These are phyloP conservation scores for Aspidapion aeneum DNA, from an alignment of 2,888 invertebrate genomes.

Conservation along the genomic window DNA sequence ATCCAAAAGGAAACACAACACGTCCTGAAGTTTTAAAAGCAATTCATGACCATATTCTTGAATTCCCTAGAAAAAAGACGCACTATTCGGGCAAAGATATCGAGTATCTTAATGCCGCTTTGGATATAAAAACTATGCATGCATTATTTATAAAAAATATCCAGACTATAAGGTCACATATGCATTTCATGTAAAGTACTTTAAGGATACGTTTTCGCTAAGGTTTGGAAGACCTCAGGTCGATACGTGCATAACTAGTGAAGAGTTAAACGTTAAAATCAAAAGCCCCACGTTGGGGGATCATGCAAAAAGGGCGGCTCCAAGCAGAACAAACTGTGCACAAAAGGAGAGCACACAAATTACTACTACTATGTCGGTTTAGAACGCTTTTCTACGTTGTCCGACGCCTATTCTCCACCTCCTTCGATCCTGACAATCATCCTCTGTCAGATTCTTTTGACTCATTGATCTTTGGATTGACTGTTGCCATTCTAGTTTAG, in stretches of 20 bases:
- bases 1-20: constrained; percentile 19
- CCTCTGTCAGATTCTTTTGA: no score
- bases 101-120: constrained; percentile 29
- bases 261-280: constrained; percentile 13
- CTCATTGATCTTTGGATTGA: no score
- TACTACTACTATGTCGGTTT: no score
- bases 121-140: constrained; percentile 30
- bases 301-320: constrained; percentile 18
- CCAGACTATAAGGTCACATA: not conserved
- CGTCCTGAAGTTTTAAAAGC: constrained; percentile 13
- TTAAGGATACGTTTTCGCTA: constrained; percentile 12
- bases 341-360: constrained; percentile 18
- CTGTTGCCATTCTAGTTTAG: no score
- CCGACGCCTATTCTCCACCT: no score
- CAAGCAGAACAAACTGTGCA: constrained; percentile 14
- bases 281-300: constrained; percentile 7
- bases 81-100: constrained; percentile 28
- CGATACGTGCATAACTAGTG: constrained; percentile 19
- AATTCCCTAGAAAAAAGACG: constrained; percentile 19
- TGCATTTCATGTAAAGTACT: constrained; percentile 12
- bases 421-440: no score
- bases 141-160: constrained; percentile 24
- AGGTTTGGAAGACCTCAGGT: constrained; percentile 22
- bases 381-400: no score
- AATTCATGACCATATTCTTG: constrained; percentile 21